Evolutionary conservation across 2,113 vertebrate species (phyloP).

Genomic region (Arothron firmamentum): DNA sequence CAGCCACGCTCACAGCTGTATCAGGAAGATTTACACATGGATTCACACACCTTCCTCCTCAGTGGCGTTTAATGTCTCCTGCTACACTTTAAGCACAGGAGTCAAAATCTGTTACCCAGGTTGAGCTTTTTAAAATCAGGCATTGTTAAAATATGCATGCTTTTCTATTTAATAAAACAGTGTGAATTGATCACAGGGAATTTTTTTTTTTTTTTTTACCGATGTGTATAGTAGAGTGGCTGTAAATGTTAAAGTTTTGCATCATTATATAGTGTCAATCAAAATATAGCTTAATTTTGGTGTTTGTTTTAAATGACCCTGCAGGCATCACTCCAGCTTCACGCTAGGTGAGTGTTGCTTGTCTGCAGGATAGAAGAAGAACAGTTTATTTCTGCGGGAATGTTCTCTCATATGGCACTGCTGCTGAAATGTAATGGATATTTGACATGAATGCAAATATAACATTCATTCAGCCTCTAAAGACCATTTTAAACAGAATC

Average conservation of each 20-base stretch:
- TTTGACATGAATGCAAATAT: neutral
- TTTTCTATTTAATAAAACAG: slow-evolving; percentile 24
- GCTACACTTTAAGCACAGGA: neutral
- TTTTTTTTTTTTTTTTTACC: neutral
- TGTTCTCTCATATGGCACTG: neutral
- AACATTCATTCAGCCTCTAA: neutral
- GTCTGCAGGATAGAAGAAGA: too few species aligned
- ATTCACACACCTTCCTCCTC: slow-evolving; percentile 17
- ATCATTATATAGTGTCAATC: too few species aligned
- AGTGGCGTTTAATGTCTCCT: slow-evolving; percentile 11
- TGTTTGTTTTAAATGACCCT: too few species aligned
- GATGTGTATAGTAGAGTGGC: neutral
- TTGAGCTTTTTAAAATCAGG: neutral
- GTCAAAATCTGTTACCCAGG: slow-evolving; percentile 22
- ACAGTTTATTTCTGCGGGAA: too few species aligned
- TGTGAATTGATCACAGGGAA: neutral
- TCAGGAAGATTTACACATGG: slow-evolving; percentile 17
- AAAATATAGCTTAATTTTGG: too few species aligned
- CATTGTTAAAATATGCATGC: slow-evolving; percentile 18
- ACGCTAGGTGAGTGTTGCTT: too few species aligned
- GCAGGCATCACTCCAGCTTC: too few species aligned
- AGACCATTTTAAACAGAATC: neutral
- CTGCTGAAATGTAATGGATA: neutral
- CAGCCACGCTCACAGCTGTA: slow-evolving; percentile 17
- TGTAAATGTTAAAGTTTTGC: neutral